Evolutionary conservation across 1,140 invertebrate species (phyloP).

Genomic region (Polypedilum pembai): DNA sequence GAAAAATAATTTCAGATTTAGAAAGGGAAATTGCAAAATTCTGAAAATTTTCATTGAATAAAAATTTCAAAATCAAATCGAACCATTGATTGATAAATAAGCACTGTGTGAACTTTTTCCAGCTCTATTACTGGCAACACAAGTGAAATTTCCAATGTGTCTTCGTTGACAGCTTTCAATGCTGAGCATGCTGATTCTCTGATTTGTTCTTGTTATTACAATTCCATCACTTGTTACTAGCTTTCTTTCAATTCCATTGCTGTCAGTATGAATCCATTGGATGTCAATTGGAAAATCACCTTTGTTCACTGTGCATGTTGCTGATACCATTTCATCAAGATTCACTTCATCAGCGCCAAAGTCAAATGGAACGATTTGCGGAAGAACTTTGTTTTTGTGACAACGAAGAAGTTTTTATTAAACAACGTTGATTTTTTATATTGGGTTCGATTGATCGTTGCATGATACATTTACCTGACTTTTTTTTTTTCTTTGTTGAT

Average conservation of each 20-base stretch:
- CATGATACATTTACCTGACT: too few species aligned
- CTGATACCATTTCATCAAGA: slow-evolving; percentile 58
- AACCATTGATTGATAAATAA: slow-evolving; percentile 58
- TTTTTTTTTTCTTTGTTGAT: too few species aligned
- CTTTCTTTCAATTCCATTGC: slow-evolving; percentile 42
- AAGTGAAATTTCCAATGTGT: slow-evolving; percentile 63
- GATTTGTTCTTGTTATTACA: slow-evolving; percentile 51
- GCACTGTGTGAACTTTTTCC: slow-evolving; percentile 62
- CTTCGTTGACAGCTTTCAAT: slow-evolving; percentile 55
- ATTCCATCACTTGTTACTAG: slow-evolving; percentile 44
- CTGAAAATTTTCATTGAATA: neutral
- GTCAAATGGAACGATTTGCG: slow-evolving; percentile 60
- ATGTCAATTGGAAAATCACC: slow-evolving; percentile 75
- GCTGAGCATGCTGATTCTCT: slow-evolving; percentile 57
- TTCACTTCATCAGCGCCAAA: slow-evolving; percentile 63
- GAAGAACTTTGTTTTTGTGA: slow-evolving; percentile 50
- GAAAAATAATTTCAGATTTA: slow-evolving; percentile 28
- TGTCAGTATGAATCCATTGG: slow-evolving; percentile 62
- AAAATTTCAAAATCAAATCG: slow-evolving; percentile 32
- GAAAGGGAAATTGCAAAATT: slow-evolving; percentile 30
- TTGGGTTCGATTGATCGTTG: neutral
- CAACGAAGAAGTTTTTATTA: neutral
- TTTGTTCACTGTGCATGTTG: slow-evolving; percentile 76
- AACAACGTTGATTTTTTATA: neutral
- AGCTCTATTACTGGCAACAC: slow-evolving; percentile 65